Conservation (phyloP, 2,797 vertebrate species). For the Bryconaethiops microstoma region DNA sequence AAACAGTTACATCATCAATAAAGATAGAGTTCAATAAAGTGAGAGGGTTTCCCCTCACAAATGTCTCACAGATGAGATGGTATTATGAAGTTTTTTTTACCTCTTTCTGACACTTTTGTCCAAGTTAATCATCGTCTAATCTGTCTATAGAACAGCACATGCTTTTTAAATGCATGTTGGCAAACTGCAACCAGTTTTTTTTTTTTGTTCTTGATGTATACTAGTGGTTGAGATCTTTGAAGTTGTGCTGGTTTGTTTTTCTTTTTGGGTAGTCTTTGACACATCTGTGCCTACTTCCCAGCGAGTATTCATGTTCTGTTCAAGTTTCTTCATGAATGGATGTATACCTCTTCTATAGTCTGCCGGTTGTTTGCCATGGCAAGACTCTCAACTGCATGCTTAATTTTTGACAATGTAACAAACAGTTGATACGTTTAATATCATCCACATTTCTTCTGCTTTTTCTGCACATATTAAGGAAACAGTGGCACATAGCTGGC, state of each 20-base stretch:
- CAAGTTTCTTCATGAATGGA: no score
- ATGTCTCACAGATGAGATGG: not conserved
- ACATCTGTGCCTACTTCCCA: no score
- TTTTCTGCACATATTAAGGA: not conserved
- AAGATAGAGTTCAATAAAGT: not conserved
- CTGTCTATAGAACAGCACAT: not conserved
- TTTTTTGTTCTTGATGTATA: no score
- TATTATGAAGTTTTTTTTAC: conserved; percentile 12
- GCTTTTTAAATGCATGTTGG: not conserved
- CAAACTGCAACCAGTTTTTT: no score
- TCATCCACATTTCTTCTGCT: conserved; percentile 12
- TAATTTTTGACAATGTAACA: not conserved
- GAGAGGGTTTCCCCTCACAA: not conserved
- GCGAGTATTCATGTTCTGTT: no score
- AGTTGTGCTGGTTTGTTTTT: not conserved
- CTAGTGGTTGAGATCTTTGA: no score
- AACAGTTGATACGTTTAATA: not conserved
- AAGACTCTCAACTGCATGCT: no score
- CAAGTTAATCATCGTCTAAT: not conserved
- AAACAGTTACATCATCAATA: not conserved
- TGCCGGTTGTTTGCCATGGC: no score
- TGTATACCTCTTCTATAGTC: no score
- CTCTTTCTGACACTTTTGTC: conserved; percentile 5
- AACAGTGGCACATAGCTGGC: not conserved
- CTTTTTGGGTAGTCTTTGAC: no score